Percentiles rank a stretch among this genome's conserved stretches.
Evolutionary conservation across 2,113 vertebrate species (phyloP).

Genomic region (Rhinolophus sinicus): DNA sequence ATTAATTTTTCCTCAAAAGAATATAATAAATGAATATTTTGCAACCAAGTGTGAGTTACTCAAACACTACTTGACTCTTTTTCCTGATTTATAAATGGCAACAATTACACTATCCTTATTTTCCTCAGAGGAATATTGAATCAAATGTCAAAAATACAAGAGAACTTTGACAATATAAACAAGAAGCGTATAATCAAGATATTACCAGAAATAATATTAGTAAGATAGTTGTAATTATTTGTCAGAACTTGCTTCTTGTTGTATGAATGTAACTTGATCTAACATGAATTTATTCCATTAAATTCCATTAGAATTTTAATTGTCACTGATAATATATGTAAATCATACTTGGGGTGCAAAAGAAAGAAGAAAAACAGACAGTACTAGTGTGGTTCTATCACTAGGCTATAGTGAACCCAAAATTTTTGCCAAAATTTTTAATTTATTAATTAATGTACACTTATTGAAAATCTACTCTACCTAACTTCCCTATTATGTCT

Average conservation of each 20-base stretch:
- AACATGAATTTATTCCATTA: not conserved
- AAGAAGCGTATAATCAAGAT: not conserved
- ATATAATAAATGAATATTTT: not conserved
- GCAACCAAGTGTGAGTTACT: not conserved
- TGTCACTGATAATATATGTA: not conserved
- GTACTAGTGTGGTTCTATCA: not conserved
- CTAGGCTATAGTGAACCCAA: not conserved
- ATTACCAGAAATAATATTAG: not conserved
- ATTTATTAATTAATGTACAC: not conserved
- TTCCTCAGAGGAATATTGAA: not conserved
- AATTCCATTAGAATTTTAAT: not conserved
- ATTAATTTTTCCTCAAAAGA: not conserved
- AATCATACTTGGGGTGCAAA: not conserved
- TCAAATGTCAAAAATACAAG: not conserved
- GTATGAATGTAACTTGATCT: not conserved
- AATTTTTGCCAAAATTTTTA: not conserved
- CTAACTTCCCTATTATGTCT: not conserved
- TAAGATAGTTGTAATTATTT: not conserved
- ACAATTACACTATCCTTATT: not conserved
- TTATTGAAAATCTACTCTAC: not conserved
- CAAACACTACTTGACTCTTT: not conserved
- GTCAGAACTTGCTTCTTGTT: not conserved
- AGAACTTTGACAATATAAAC: not conserved
- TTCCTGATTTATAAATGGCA: not conserved
- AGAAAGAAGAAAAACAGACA: not conserved